Base-by-base conservation (phyloP, 2,797 vertebrate genomes). In the Microtus agrestis region DNA sequence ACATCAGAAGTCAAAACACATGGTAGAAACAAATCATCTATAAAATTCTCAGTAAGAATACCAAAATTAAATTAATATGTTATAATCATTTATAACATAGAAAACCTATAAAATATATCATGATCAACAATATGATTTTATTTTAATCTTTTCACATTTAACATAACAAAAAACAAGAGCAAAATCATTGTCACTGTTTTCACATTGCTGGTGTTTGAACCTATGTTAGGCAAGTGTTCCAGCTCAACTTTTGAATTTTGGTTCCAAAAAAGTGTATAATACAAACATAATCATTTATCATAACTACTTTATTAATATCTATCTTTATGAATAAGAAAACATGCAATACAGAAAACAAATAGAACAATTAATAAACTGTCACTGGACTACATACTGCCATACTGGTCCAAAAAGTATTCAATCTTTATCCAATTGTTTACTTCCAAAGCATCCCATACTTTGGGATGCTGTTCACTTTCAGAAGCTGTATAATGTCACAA, bases 301-400 rank as follows among this genome's bases (percentile, higher is more conserved):
- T 96, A 95, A 98, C 94, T 98, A 98, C 92, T 98, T 98, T 99
- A 98, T 98, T 98, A 98, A 98, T 98, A 98, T 97, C 88, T 95
- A 97, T 98, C 94, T 97, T 98, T 98, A 97, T 98, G 97, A 98
- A 98, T 98, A 98, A 98, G 97, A 98, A 98, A 98, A 96, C 98
- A 98, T 98, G 98, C 98, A 98, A 96, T 98, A 98, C 97, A 98
- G 97, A 98, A 98, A 81, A 81, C 96, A 97, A 98, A 97, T 97
- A 97, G 91, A 98, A 98, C 97, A 98, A 98, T 98, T 96, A 97
- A 98, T 97, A 98, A 93, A 96, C 98, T 95, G 97, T 69, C 54
- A 59, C 95, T 97, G 97, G 96, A 98, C 93, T 98, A 95, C 19
- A 95, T 96, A 97, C 93, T 93, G 82, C 92, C 87, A 87, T 86